These are phyloP conservation scores for Corythoichthys intestinalis DNA, from an alignment of 2,113 vertebrate genomes.

Conservation along the genomic window DNA sequence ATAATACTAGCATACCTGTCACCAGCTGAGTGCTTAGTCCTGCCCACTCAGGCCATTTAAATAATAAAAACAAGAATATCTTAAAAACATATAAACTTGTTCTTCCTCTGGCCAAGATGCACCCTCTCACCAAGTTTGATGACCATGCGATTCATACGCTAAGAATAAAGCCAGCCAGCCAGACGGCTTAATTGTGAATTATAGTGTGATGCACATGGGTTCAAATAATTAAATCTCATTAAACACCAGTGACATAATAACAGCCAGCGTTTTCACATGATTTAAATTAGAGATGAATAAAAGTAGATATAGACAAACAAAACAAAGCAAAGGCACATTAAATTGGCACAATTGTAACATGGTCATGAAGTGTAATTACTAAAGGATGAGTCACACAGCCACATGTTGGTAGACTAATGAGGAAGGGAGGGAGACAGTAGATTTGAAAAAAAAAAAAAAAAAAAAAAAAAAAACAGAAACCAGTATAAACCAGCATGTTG, in stretches of 20 bases:
- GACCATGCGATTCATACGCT: too few relatives aligned
- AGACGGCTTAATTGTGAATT: background rate
- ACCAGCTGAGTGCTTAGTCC: too few relatives aligned
- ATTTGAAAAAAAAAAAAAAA: background rate
- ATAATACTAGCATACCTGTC: too few relatives aligned
- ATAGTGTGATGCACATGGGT: background rate
- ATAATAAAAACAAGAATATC: too few relatives aligned
- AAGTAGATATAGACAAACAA: constrained; percentile 3
- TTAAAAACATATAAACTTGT: too few relatives aligned
- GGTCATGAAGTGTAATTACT: constrained; percentile 25
- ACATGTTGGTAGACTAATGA: constrained; percentile 42
- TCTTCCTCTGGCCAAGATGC: too few relatives aligned
- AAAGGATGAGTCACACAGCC: constrained; percentile 33
- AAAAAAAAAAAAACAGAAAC: constrained; percentile 21
- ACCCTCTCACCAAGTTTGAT: too few relatives aligned
- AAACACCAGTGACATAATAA: background rate
- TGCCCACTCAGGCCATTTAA: too few relatives aligned
- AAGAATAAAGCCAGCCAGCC: too few relatives aligned
- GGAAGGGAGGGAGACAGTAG: background rate
- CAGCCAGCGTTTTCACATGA: constrained; percentile 4
- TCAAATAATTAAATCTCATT: background rate
- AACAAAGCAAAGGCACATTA: constrained; percentile 22
- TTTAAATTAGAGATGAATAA: constrained; percentile 6
- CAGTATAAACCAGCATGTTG: constrained; percentile 19
- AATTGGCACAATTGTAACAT: constrained; percentile 29